Percentiles rank a stretch among this genome's conserved stretches.
phyloP scores from a whole-genome alignment of 2,888 invertebrate species.

The Keiferia lycopersicella region DNA sequence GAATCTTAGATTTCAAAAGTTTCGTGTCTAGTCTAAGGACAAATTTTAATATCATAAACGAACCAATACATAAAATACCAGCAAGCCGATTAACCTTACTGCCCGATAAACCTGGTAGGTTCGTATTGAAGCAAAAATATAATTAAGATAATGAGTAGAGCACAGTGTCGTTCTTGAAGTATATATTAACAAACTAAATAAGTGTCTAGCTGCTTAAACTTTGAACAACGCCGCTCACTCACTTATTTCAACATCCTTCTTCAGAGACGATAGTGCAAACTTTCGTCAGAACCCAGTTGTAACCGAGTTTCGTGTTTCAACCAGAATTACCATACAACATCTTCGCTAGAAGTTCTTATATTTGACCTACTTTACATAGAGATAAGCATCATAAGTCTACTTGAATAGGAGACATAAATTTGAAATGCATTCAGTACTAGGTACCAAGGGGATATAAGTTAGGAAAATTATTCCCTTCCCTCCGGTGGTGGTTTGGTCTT shows the following conservation, averaged over 20 bases:
- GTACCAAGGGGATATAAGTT: slow-evolving; percentile 25
- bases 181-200: slow-evolving; percentile 26
- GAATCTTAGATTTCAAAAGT: too few species aligned
- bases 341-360: slow-evolving; percentile 1
- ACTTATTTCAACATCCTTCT: not conserved
- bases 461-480: slow-evolving; percentile 29
- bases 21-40: too few species aligned
- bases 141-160: too few species aligned
- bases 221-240: not conserved
- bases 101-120: too few species aligned
- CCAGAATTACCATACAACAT: slow-evolving; percentile 7
- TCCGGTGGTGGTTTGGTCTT: not conserved
- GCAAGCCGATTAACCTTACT: too few species aligned
- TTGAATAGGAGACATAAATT: slow-evolving; percentile 22
- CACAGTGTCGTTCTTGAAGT: too few species aligned
- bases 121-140: too few species aligned
- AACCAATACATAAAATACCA: too few species aligned
- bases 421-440: slow-evolving; percentile 23
- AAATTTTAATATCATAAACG: too few species aligned
- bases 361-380: slow-evolving; percentile 20
- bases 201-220: not conserved
- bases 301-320: not conserved
- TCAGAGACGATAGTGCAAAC: not conserved
- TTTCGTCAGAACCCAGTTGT: not conserved
- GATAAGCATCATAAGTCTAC: slow-evolving; percentile 17